Base-by-base conservation (phyloP, 35 echinoderm and acorn worm genomes). In the Amphiura filiformis region DNA sequence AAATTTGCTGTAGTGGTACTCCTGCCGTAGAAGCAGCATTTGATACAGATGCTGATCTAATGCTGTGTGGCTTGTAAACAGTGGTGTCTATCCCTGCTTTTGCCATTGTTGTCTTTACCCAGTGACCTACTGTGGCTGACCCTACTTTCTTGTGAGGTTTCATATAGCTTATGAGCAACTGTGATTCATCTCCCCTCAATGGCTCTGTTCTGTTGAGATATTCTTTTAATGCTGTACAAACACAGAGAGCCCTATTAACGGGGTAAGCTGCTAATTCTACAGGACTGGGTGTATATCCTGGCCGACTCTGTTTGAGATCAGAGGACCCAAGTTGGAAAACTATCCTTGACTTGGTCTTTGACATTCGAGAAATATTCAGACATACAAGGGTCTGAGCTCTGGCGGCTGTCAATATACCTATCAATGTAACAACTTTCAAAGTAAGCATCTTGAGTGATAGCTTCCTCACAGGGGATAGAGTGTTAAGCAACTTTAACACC, bases 81-180 rank as follows among this genome's bases (percentile, higher is more conserved):
- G n/a, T 4, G 37, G 82, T 87, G 49, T 87, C 37, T 4, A 87
- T 37, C 26, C 90, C 90, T 87, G 78, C 76, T 36, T 81, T 65
- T 26, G 64, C 57, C 82, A 91, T 83, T 11, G 80, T 37, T 5
- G 26, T 38, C 36, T 78, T 76, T 11, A 92, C 37, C 90, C 90
- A 92, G 22, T 41, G 0, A 15, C 70, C 84, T 57, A 92, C 87
- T 0, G 77, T 92, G 26, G 83, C 34, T 39, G 28, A 9, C 12
- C 76, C 76, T 31, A 92, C 90, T 7, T 38, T 38, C 18, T 64
- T 65, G 38, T 92, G 84, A 11, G 90, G 90, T 47, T 81, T 92
- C 26, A 65, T 80, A 37, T 65, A 87, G 38, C 90, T 92, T 11
- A 92, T 87, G 36, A 92, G 76, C 11, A 92, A 78, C 35, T 31